Percentiles rank a stretch among this genome's conserved stretches.
Evolutionary conservation across 2,888 invertebrate species (phyloP).

Genomic region (Gryllus longicercus): DNA sequence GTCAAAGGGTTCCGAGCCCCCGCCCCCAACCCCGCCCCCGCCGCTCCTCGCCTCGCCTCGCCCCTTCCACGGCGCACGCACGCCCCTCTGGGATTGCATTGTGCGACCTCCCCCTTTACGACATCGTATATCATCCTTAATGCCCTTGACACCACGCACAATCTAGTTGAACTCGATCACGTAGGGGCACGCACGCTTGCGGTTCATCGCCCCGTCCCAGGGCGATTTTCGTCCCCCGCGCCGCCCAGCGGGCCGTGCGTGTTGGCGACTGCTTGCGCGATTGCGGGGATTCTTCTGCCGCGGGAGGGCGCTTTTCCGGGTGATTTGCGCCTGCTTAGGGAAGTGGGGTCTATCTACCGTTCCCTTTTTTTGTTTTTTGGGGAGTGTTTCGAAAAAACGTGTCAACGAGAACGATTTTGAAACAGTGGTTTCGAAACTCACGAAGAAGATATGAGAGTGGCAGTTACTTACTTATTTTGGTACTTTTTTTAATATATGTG

Average conservation of each 20-base stretch:
- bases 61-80: neutral
- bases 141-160: constrained; percentile 5
- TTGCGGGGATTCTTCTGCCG: too few relatives aligned
- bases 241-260: neutral
- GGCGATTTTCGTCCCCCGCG: neutral
- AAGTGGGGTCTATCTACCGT: too few relatives aligned
- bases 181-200: neutral
- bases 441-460: too few relatives aligned
- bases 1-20: neutral
- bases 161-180: constrained; percentile 1
- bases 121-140: neutral
- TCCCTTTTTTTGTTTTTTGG: too few relatives aligned
- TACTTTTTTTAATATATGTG: too few relatives aligned
- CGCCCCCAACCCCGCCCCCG: neutral
- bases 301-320: too few relatives aligned
- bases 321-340: too few relatives aligned
- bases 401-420: too few relatives aligned
- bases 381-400: too few relatives aligned
- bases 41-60: neutral
- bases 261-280: too few relatives aligned
- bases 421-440: too few relatives aligned
- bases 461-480: too few relatives aligned
- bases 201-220: neutral
- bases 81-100: constrained; percentile 11
- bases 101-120: neutral